phyloP scores from a whole-genome alignment of 2,797 vertebrate species.

The Anabacerthia variegaticeps region DNA sequence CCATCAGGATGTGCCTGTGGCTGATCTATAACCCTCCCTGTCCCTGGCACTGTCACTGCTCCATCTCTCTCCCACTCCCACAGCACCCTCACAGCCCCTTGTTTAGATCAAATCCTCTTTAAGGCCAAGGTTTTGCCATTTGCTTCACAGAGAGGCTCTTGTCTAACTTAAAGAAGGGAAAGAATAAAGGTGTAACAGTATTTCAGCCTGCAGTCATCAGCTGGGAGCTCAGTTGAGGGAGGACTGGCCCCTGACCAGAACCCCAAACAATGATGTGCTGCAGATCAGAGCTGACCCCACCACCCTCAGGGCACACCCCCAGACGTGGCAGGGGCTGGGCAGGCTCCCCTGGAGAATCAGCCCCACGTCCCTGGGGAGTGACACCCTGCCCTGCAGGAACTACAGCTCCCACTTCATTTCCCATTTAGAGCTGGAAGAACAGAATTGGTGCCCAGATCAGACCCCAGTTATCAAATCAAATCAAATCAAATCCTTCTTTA shows the following conservation, averaged over 20 bases:
- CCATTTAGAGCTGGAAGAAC: neutral
- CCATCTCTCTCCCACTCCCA: accelerated
- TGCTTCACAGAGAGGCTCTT: neutral
- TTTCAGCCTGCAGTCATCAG: accelerated
- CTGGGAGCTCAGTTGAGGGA: neutral
- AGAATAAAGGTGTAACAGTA: accelerated
- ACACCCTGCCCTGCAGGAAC: accelerated
- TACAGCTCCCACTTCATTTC: neutral
- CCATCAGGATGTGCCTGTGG: neutral
- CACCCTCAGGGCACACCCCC: accelerated
- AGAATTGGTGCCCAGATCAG: neutral
- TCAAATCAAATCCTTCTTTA: accelerated
- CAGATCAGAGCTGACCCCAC: accelerated
- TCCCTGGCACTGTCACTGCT: accelerated
- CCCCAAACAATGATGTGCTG: accelerated
- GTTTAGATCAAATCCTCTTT: neutral
- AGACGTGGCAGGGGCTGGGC: neutral
- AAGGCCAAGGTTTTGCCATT: neutral
- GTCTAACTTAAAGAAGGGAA: neutral
- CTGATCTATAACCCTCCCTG: neutral
- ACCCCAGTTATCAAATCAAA: neutral
- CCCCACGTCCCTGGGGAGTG: neutral
- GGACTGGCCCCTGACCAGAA: neutral
- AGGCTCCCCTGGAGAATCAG: neutral
- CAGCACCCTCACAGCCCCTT: neutral